phyloP scores from a whole-genome alignment of 2,113 vertebrate species.

The Pseudorhombus dupliciocellatus region DNA sequence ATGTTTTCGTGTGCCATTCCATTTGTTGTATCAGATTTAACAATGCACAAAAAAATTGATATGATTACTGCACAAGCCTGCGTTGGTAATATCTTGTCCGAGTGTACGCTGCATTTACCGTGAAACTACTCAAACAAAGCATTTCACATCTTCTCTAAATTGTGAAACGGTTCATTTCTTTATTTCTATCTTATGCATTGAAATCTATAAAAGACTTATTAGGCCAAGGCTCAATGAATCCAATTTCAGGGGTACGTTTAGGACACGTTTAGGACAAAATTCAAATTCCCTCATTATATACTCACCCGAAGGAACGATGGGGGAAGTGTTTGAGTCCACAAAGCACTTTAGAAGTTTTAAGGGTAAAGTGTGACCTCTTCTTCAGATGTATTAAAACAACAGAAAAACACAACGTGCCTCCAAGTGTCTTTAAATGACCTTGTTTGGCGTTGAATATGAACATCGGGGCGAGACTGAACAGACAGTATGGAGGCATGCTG shows the following conservation, averaged over 20 bases:
- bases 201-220: conserved; percentile 22
- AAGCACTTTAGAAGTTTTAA: too few species aligned
- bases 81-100: neutral
- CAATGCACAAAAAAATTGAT: neutral
- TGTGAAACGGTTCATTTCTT: conserved; percentile 12
- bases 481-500: too few species aligned
- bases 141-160: conserved; percentile 37
- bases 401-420: too few species aligned
- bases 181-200: conserved; percentile 38
- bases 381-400: too few species aligned
- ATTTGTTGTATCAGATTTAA: neutral
- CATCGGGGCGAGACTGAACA: too few species aligned
- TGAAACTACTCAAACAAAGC: conserved; percentile 3
- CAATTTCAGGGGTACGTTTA: conserved; percentile 56
- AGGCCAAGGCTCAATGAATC: conserved; percentile 31
- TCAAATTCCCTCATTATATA: too few species aligned
- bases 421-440: too few species aligned
- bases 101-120: neutral
- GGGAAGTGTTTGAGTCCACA: too few species aligned
- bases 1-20: neutral
- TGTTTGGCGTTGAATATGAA: too few species aligned
- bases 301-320: too few species aligned
- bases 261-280: conserved; percentile 25
- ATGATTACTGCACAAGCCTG: neutral
- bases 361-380: too few species aligned